A percentile compares a stretch with the other conserved stretches of the same genome.
Conservation (phyloP, 2,113 vertebrate species). For the Ovis canadensis region DNA sequence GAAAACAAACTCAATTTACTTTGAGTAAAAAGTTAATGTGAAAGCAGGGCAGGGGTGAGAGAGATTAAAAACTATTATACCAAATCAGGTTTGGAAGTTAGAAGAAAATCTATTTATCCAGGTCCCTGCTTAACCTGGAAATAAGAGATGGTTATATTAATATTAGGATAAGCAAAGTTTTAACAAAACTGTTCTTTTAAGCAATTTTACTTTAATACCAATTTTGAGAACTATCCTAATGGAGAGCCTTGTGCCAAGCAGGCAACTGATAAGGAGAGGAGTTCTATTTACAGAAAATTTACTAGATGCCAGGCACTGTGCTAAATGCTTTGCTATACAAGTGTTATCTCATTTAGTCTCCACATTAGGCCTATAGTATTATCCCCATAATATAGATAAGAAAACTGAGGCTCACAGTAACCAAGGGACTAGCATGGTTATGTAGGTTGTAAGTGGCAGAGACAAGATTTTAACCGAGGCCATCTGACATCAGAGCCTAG, state of each 20-base stretch:
- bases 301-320: neutral
- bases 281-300: neutral
- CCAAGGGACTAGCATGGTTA: neutral
- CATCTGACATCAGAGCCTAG: neutral
- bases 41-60: neutral
- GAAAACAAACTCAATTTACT: neutral
- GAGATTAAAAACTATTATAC: neutral
- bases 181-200: neutral
- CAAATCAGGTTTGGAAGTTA: neutral
- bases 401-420: neutral
- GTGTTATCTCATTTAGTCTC: neutral
- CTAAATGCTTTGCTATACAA: slow-evolving; percentile 8
- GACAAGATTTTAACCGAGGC: neutral
- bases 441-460: neutral
- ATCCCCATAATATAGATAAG: neutral
- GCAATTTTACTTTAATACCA: neutral
- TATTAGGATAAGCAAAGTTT: neutral
- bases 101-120: neutral
- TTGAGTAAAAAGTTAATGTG: neutral
- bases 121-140: neutral
- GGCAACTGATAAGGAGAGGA: neutral
- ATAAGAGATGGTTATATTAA: neutral
- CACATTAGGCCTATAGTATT: neutral
- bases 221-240: neutral
- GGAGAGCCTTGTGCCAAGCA: neutral